Conservation (phyloP, 2,888 invertebrate species). For the Agonum fuliginosum region DNA sequence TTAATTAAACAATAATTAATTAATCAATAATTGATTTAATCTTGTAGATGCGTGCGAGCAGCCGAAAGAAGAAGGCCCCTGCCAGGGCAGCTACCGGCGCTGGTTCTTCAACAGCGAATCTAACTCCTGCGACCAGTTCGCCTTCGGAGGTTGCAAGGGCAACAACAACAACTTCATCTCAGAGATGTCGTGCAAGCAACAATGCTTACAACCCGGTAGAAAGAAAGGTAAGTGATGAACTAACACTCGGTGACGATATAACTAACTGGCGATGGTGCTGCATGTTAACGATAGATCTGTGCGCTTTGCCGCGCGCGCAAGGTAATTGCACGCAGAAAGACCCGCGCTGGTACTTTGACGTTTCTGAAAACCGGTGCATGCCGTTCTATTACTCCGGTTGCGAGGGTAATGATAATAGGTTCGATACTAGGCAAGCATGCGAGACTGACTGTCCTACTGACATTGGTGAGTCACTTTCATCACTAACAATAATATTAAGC, state of each 20-base stretch:
- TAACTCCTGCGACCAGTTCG: slow-evolving; percentile 82
- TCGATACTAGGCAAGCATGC: slow-evolving; percentile 83
- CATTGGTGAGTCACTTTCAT: slow-evolving; percentile 79
- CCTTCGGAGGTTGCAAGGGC: slow-evolving; percentile 92
- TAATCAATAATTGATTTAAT: too few relatives aligned
- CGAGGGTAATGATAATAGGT: slow-evolving; percentile 92
- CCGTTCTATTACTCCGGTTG: slow-evolving; percentile 96
- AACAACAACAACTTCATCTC: slow-evolving; percentile 90
- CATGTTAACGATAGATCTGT: slow-evolving; percentile 77
- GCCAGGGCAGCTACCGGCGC: slow-evolving; percentile 84
- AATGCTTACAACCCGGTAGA: slow-evolving; percentile 84
- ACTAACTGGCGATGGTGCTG: slow-evolving; percentile 65
- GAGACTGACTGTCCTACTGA: slow-evolving; percentile 85
- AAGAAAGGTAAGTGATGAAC: slow-evolving; percentile 80
- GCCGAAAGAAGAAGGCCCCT: slow-evolving; percentile 84
- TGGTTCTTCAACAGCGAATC: slow-evolving; percentile 85
- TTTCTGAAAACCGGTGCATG: slow-evolving; percentile 88
- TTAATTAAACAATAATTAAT: too few relatives aligned
- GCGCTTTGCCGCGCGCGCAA: slow-evolving; percentile 82
- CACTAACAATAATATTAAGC: background rate
- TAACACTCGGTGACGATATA: background rate
- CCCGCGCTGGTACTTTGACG: slow-evolving; percentile 91
- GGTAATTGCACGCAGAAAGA: slow-evolving; percentile 87
- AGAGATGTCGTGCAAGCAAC: slow-evolving; percentile 86
- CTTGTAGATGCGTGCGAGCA: slow-evolving; percentile 86